Evolutionary conservation across 2,797 vertebrate species (phyloP).

Genomic region (Sebastes glaucus): DNA sequence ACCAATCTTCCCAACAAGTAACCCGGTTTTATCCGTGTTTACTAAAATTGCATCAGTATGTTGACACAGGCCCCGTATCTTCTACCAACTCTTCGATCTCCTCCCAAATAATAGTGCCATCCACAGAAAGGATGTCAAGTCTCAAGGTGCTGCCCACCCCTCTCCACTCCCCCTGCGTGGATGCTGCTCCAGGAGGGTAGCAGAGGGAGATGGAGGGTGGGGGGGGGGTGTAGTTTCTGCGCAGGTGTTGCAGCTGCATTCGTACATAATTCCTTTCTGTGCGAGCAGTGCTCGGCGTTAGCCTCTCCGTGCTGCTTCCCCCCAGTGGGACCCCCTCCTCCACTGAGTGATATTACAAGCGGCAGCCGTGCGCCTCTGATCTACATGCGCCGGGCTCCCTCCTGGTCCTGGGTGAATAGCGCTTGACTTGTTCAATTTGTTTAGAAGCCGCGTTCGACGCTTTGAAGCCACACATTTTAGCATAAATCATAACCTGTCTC

Average conservation of each 20-base stretch:
- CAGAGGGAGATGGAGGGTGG: conserved; percentile 29
- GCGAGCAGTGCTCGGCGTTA: conserved; percentile 68
- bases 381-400: conserved; percentile 82
- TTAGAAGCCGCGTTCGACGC: conserved; percentile 84
- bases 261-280: conserved; percentile 79
- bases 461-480: conserved; percentile 92
- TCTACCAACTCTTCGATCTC: conserved; percentile 76
- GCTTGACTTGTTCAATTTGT: conserved; percentile 95
- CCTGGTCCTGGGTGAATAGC: conserved; percentile 87
- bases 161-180: conserved; percentile 63
- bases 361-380: conserved; percentile 87
- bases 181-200: conserved; percentile 65
- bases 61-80: conserved; percentile 76
- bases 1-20: conserved; percentile 69
- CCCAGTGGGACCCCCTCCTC: conserved; percentile 80
- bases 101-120: conserved; percentile 82
- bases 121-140: conserved; percentile 84
- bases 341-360: conserved; percentile 88
- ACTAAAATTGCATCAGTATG: conserved; percentile 84
- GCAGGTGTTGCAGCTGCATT: conserved; percentile 85
- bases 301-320: conserved; percentile 74
- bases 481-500: conserved; percentile 92
- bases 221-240: conserved; percentile 50
- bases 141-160: conserved; percentile 81
- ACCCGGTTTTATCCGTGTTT: conserved; percentile 75